These are phyloP conservation scores for Pangasius mekongensis DNA, from an alignment of 2,797 vertebrate genomes.

Conservation along the genomic window DNA sequence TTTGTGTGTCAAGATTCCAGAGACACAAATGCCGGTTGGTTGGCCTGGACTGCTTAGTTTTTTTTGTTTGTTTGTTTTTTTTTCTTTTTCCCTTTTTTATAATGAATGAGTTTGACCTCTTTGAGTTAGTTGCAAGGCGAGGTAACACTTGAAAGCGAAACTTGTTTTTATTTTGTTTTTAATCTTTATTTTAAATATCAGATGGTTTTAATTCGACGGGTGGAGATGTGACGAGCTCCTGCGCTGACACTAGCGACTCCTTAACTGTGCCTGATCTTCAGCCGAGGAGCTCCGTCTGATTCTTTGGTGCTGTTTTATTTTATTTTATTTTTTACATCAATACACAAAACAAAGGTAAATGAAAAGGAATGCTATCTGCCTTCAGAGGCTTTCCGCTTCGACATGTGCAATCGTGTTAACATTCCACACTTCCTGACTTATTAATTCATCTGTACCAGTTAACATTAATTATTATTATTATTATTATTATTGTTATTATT, in stretches of 20 bases:
- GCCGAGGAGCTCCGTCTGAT: slow-evolving; percentile 80
- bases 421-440: slow-evolving; percentile 92
- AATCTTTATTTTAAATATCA: background rate
- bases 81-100: background rate
- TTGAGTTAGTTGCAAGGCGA: slow-evolving; percentile 36
- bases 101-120: slow-evolving; percentile 13
- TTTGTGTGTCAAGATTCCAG: slow-evolving; percentile 8
- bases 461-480: slow-evolving; percentile 88
- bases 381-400: slow-evolving; percentile 85
- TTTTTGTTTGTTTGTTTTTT: background rate
- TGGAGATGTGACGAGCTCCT: slow-evolving; percentile 30
- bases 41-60: background rate
- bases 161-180: slow-evolving; percentile 40
- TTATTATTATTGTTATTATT: slow-evolving; percentile 65
- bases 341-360: slow-evolving; percentile 63
- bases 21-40: background rate
- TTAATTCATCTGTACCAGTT: slow-evolving; percentile 84
- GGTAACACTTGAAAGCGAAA: slow-evolving; percentile 56
- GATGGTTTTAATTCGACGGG: slow-evolving; percentile 21
- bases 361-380: slow-evolving; percentile 61
- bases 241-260: slow-evolving; percentile 63
- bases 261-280: slow-evolving; percentile 75
- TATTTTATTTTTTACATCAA: slow-evolving; percentile 77
- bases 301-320: slow-evolving; percentile 78
- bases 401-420: slow-evolving; percentile 98